phyloP scores from a whole-genome alignment of 2,113 vertebrate genomes.

The Serinus canaria region DNA sequence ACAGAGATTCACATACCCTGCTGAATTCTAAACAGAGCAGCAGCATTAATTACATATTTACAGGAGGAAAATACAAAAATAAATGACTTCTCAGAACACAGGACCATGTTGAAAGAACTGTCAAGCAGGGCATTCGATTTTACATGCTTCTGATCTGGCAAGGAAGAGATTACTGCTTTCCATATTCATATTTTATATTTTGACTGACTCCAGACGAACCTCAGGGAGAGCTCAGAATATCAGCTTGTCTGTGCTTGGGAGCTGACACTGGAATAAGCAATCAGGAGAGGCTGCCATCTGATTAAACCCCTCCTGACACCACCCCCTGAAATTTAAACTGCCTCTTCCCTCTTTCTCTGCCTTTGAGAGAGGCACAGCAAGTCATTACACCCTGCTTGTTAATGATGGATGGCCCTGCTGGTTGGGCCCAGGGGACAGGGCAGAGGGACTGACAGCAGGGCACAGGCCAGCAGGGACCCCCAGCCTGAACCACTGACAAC shows the following conservation, averaged over 20 bases:
- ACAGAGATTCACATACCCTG: not conserved
- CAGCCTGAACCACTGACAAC: rapidly evolving
- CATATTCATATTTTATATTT: not conserved
- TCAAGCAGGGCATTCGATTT: not conserved
- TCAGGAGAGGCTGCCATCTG: not conserved
- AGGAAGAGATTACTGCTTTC: slow-evolving; percentile 13
- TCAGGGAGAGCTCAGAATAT: not conserved
- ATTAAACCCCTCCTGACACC: not conserved
- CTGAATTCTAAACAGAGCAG: not conserved
- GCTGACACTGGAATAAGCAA: not conserved
- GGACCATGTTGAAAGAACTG: not conserved
- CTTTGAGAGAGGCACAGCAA: not conserved
- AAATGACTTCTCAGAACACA: not conserved
- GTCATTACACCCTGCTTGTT: not conserved
- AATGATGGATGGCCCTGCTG: not conserved
- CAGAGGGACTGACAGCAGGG: not conserved
- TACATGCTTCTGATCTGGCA: not conserved
- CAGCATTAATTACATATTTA: not conserved
- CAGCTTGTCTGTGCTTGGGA: not conserved
- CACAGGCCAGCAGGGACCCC: not conserved
- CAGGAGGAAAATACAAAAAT: not conserved
- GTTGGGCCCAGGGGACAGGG: not conserved
- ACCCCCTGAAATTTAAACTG: not conserved
- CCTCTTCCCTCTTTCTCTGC: not conserved
- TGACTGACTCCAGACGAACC: not conserved